These are phyloP conservation scores for Lasiommata megera DNA, from an alignment of 2,888 invertebrate species.

Conservation along the genomic window DNA sequence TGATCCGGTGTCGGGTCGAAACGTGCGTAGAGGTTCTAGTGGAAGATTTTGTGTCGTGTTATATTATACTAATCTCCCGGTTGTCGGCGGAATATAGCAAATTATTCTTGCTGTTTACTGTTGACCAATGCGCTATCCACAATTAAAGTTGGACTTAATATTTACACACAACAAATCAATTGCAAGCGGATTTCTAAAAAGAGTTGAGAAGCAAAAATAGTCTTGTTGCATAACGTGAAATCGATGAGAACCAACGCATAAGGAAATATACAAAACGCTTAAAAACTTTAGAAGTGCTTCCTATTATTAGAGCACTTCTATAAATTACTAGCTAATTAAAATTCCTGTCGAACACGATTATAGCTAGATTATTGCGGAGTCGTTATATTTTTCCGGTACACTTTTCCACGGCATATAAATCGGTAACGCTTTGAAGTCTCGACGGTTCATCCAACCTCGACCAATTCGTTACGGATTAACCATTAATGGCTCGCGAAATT, in stretches of 20 bases:
- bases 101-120: too few species aligned
- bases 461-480: constrained; percentile 11
- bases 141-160: too few species aligned
- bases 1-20: too few species aligned
- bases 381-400: constrained; percentile 5
- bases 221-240: not conserved
- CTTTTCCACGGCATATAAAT: constrained; percentile 13
- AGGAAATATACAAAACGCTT: not conserved
- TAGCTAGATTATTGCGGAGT: not conserved
- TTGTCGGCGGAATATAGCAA: too few species aligned
- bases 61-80: too few species aligned
- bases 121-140: too few species aligned
- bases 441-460: constrained; percentile 4
- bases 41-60: too few species aligned
- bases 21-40: too few species aligned
- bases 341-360: not conserved
- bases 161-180: too few species aligned
- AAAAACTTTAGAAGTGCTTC: not conserved
- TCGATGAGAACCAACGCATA: not conserved
- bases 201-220: not conserved
- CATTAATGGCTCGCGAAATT: constrained; percentile 15
- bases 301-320: not conserved
- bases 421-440: constrained; percentile 5
- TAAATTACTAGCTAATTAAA: not conserved
- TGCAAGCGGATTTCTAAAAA: too few species aligned